Base-by-base conservation (phyloP, 2,797 vertebrate species). In the Enteromius anoplus region DNA sequence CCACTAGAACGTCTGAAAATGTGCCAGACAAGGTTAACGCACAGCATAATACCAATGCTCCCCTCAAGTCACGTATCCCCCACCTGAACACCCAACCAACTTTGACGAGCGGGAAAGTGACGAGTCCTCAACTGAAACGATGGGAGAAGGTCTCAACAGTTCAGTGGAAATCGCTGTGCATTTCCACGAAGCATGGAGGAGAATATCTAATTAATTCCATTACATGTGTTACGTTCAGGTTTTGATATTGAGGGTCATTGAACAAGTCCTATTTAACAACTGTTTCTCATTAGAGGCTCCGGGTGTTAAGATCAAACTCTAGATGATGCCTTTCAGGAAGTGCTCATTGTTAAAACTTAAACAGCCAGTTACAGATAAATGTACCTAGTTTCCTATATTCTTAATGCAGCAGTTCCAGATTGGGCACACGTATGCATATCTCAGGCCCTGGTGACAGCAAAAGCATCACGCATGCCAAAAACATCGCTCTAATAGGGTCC, bases 401-500 rank as follows among this genome's bases (percentile, higher is more conserved):
- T 68, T 83, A 75, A 75, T 78, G 29, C 26, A 84, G 53, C 37
- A 65, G 58, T 84, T 82, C 29, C 80, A 64, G 75, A 84, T 85
- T 68, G 32, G 65, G 49, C 72, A 70, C 78, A 79, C 73, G 65
- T 76, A 72, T 84, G 68, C 82, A 84, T 53, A 80, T 62, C 62
- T 75, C 62, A 72, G 75, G 85, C 84, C 79, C 86, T 42, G 29
- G 66, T 80, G 83, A 83, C 83, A 86, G 70, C 29, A 76, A 86
- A 86, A 84, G 65, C 83, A 85, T 86, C 81, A 85, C 47, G 53
- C 23, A 72, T 88, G 87, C 78, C 83, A 86, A 66, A 85, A 88
- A 80, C 81, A 80, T 81, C 70, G 34, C 78, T 80, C 69, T 86
- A 84, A 87, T 86, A 81, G 86, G 84, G 79, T 87, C 86, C 86